Base-by-base conservation (phyloP, 2,113 vertebrate genomes). In the Anser cygnoides region DNA sequence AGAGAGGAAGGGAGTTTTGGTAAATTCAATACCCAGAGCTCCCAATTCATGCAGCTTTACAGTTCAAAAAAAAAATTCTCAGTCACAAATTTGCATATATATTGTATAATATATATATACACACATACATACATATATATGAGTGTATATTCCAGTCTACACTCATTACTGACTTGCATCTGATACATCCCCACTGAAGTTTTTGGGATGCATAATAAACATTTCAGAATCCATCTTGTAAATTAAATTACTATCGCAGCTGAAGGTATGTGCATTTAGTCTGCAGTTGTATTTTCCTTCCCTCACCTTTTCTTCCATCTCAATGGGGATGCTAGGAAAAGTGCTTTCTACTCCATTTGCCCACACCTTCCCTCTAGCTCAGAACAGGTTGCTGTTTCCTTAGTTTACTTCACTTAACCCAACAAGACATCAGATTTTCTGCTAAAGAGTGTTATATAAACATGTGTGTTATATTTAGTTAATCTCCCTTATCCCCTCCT, bases 21-120 rank as follows among this genome's bases (percentile, higher is more conserved):
- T 17, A 66, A 93, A 90, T 67, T 84, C 88, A 74, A n/a, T 85
- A 76, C 31, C 77, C 49, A 17, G 52, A 22, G 11, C 9, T 85
- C 35, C 61, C 54, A 84, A 1, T 71, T 76, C 37, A 26, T 58
- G 73, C 62, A 79, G n/a, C 55, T 52, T 23, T 52, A 54, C 2
- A 2, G 72, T 79, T 88, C 57, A 83, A 63, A 76, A 92, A 65
- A 74, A 28, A 8, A 44, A 44, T 18, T 41, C 49, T 70, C 35
- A 73, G 49, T n/a, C 50, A 62, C 31, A 73, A 76, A 28, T 50
- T 54, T 62, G 23, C 21, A 66, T 46, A 31, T 19, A 12, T 3
- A 57, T 35, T 41, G 43, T 23, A 41, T 20, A 16, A 11, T 31
- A 7, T 31, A 0, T 35, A 2, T 23, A 3, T 10, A 0, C 3